Evolutionary conservation across 92 coral and sea anemone genomes (phyloP), one percentile per base, ranked within the genome.

Genomic region (Siderastrea radians): DNA sequence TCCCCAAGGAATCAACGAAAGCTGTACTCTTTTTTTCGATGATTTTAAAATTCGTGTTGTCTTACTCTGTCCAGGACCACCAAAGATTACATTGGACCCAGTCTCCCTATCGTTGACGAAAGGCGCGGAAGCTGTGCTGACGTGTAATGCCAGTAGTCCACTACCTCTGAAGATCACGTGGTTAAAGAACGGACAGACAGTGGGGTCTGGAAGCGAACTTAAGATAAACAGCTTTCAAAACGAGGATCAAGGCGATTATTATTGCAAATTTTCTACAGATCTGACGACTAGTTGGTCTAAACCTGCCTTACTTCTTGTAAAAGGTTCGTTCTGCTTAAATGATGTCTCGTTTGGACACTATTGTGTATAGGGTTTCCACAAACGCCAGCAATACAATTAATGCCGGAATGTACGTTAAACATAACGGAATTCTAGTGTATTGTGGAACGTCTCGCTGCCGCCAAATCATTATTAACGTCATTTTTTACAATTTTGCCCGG

Each of bases 171-270:
- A 17, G 15, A 75, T 93, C 90, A 90, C 86, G 78, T 94, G 98
- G 98, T 90, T 83, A 45, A 93, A 88, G 82, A 78, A 93, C 79
- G 93, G 79, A 14, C 80, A 75, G 13, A 60, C 72, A 49, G 26
- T 75, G 9, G 59, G 73, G 10, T 50, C 15, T 47, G 84, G 80
- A 6, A 52, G 49, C 66, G 74, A 62, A 19, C 66, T 73, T 12
- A 68, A 16, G 66, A 63, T 92, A 17, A 55, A 46, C 48, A 59
- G 53, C 38, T 67, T 75, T 55, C 15, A 61, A 7, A 62, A 68
- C 49, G 58, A 68, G 1, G 77, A 84, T 55, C 95, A 92, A 70
- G 95, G 95, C 73, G 83, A 80, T 66, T 92, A 92, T 74, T 69
- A 72, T 55, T 92, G 95, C 83, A 77, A 76, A 47, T 91, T 82